These are phyloP conservation scores for Papilio helenus DNA, from an alignment of 1,140 invertebrate genomes.

Conservation along the genomic window DNA sequence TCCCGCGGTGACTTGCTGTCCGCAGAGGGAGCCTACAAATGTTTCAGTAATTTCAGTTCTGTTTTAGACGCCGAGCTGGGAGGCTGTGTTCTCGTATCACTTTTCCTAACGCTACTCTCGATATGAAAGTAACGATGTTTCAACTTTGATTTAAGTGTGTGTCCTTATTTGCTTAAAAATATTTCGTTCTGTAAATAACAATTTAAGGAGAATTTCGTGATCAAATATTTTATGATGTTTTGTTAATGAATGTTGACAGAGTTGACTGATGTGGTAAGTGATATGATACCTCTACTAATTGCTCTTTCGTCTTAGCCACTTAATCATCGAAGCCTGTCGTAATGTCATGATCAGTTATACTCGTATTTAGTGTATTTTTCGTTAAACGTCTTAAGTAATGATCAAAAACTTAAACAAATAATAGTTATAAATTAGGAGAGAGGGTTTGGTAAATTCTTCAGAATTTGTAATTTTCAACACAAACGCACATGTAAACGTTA, in stretches of 20 bases:
- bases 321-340: conserved; percentile 13
- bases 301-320: conserved; percentile 41
- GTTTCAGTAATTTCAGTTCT: conserved; percentile 66
- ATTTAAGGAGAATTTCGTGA: conserved; percentile 49
- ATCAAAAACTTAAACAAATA: neutral
- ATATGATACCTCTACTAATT: conserved; percentile 45
- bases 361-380: neutral
- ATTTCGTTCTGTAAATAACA: neutral
- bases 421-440: too few relatives aligned
- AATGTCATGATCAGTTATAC: neutral
- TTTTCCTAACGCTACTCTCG: conserved; percentile 40
- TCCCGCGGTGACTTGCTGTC: conserved; percentile 44
- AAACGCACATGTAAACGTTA: too few relatives aligned
- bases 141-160: conserved; percentile 31
- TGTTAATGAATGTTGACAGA: conserved; percentile 56
- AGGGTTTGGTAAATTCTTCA: too few relatives aligned
- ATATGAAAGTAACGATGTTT: conserved; percentile 43
- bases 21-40: conserved; percentile 47
- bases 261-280: conserved; percentile 67
- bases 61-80: conserved; percentile 47
- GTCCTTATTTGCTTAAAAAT: conserved; percentile 17
- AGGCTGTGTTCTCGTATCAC: conserved; percentile 47
- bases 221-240: conserved; percentile 46
- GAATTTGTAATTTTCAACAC: too few relatives aligned
- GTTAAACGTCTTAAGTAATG: neutral